Percentiles rank a stretch among this genome's conserved stretches.
phyloP scores from a whole-genome alignment of 2,797 vertebrate species.

The Carduelis carduelis region DNA sequence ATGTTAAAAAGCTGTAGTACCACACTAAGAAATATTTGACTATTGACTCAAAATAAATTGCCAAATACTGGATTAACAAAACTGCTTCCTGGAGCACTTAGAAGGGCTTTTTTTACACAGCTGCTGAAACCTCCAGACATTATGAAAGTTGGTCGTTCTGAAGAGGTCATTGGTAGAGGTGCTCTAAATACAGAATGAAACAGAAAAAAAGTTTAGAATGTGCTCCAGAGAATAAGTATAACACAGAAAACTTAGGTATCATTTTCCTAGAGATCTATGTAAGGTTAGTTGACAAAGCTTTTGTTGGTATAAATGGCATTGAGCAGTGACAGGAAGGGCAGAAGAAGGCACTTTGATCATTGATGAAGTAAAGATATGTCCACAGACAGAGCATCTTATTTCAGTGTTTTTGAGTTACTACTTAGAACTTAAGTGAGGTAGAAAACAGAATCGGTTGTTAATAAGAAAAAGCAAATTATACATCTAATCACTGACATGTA shows the following conservation, averaged over 20 bases:
- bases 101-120: neutral
- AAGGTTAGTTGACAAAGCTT: neutral
- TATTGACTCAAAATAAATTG: neutral
- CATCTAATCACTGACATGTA: neutral
- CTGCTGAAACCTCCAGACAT: neutral
- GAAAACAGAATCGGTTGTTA: neutral
- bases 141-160: neutral
- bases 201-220: neutral
- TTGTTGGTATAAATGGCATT: neutral
- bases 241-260: neutral
- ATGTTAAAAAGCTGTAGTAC: neutral
- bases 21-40: neutral
- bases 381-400: neutral
- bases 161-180: neutral
- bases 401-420: neutral
- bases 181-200: neutral
- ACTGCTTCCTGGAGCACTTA: neutral
- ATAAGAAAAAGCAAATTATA: neutral
- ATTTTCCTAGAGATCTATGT: neutral
- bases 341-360: neutral
- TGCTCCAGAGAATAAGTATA: neutral
- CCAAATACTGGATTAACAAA: neutral
- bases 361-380: neutral
- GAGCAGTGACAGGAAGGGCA: neutral
- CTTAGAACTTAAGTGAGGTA: neutral